A percentile compares a stretch with the other conserved stretches of the same genome.
Conservation (phyloP, 2,113 vertebrate genomes). For the Raja brachyura region DNA sequence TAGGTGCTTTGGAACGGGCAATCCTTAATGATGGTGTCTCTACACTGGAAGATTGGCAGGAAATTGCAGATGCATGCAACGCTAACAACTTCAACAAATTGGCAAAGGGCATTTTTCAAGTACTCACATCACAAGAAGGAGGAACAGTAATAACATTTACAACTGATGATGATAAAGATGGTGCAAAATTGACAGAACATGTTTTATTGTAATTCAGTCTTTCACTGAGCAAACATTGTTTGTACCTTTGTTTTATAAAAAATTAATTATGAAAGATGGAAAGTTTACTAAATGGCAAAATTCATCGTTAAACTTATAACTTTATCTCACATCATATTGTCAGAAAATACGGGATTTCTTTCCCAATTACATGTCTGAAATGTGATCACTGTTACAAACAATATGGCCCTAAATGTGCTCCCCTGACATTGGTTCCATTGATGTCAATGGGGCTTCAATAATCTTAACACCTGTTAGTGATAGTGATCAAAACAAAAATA, state of each 20-base stretch:
- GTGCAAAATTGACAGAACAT: conserved; percentile 45
- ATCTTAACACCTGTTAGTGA: too few relatives aligned
- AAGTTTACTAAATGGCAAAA: neutral
- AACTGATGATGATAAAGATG: conserved; percentile 42
- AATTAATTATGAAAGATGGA: neutral
- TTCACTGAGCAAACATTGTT: neutral
- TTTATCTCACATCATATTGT: neutral
- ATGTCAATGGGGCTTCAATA: too few relatives aligned
- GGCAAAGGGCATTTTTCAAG: conserved; percentile 43
- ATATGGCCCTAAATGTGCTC: too few relatives aligned
- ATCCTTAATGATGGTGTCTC: conserved; percentile 45
- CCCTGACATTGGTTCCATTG: too few relatives aligned
- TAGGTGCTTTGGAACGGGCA: conserved; percentile 46
- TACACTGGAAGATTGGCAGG: conserved; percentile 47
- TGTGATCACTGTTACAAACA: neutral
- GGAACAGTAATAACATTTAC: conserved; percentile 45
- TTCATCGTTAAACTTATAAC: neutral
- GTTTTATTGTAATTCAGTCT: conserved; percentile 49
- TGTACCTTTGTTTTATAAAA: neutral
- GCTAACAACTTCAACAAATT: conserved; percentile 45
- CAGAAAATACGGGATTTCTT: neutral
- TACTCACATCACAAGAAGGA: conserved; percentile 48
- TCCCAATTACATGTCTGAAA: neutral
- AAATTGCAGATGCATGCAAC: conserved; percentile 45
- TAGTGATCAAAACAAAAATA: too few relatives aligned